Evolutionary conservation across 1,140 invertebrate genomes (phyloP).

Genomic region (Drosophila teissieri): DNA sequence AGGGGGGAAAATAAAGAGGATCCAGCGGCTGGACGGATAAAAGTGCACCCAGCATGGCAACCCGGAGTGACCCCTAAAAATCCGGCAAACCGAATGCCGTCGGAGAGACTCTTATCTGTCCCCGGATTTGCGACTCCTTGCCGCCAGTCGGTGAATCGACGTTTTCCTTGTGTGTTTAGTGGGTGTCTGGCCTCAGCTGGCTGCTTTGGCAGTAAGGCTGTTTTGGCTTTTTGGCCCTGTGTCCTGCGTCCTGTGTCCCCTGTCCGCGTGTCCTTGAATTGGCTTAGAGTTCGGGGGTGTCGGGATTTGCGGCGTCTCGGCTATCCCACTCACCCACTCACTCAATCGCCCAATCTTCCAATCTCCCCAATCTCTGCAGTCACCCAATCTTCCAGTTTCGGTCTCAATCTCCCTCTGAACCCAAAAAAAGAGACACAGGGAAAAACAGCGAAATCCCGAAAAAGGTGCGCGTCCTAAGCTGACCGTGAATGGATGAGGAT

Average conservation of each 20-base stretch:
- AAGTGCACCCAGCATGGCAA: slow-evolving; percentile 25
- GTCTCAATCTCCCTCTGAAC: neutral
- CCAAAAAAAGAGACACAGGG: neutral
- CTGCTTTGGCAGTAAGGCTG: slow-evolving; percentile 13
- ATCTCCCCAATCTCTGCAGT: no score
- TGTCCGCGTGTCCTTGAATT: slow-evolving; percentile 24
- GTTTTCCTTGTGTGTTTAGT: slow-evolving; percentile 15
- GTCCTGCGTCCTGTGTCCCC: slow-evolving; percentile 11
- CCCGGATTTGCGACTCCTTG: slow-evolving; percentile 18
- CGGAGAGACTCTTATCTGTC: slow-evolving; percentile 37
- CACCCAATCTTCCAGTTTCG: neutral
- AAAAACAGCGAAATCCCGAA: neutral
- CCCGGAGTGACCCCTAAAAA: slow-evolving; percentile 23
- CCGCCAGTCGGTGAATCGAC: neutral
- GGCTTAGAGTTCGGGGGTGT: slow-evolving; percentile 15
- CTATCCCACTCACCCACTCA: neutral
- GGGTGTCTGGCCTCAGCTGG: slow-evolving; percentile 12
- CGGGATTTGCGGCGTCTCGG: slow-evolving; percentile 19
- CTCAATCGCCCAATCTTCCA: no score
- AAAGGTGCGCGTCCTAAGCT: slow-evolving; percentile 31
- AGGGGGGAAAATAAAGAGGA: slow-evolving; percentile 20
- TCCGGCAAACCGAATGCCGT: slow-evolving; percentile 8
- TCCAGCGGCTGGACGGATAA: slow-evolving; percentile 25
- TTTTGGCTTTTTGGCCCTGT: slow-evolving; percentile 33
- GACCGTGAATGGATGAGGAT: slow-evolving; percentile 40